Percentiles rank a stretch among this genome's conserved stretches.
Evolutionary conservation across 1,140 invertebrate species (phyloP).

Genomic region (Pseudomyrmex pallidus): DNA sequence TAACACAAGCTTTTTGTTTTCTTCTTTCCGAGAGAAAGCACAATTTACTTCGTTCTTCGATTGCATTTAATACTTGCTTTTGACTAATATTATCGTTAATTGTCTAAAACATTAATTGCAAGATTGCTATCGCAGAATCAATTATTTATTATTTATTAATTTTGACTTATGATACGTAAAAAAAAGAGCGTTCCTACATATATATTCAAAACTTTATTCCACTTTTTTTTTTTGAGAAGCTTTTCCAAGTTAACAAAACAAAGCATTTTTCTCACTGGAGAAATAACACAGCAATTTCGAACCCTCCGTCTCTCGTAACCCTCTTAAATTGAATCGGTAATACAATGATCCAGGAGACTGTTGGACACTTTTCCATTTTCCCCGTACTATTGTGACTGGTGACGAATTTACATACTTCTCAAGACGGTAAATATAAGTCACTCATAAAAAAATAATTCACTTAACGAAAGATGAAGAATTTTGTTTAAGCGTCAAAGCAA

Average conservation of each 20-base stretch:
- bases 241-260: background rate
- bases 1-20: too few species aligned
- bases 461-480: background rate
- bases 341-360: constrained; percentile 7
- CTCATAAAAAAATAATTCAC: constrained; percentile 6
- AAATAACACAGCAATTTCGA: constrained; percentile 4
- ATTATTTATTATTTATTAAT: constrained; percentile 15
- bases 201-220: too few species aligned
- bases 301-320: background rate
- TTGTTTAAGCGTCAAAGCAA: background rate
- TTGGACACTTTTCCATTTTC: constrained; percentile 23
- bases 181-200: too few species aligned
- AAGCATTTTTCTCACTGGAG: background rate
- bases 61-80: constrained; percentile 5
- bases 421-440: background rate
- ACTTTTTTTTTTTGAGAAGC: background rate
- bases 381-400: background rate
- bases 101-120: background rate
- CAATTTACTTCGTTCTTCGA: background rate
- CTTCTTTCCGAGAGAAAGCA: background rate
- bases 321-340: constrained; percentile 41
- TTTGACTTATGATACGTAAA: background rate
- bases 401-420: background rate
- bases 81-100: background rate
- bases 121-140: background rate